Evolutionary conservation across 35 echinoderm and acorn worm species (phyloP), one percentile per base, ranked within the genome.

Genomic region (Chiridota heheva): DNA sequence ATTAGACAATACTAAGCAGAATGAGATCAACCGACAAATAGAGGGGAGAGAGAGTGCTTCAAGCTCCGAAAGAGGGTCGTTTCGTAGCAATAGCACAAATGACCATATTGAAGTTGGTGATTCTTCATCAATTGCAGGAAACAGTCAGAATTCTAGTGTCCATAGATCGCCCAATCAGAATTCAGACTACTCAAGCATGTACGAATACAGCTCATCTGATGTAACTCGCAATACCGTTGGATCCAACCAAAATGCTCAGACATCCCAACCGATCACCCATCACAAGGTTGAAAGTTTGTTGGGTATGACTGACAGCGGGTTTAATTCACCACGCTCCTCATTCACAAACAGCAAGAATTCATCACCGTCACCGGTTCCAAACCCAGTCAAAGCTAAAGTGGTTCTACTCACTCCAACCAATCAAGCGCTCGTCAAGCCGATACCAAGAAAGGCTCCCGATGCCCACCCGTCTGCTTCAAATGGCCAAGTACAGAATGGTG

Each of bases 311-410:
- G 95, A 98, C 81, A 98, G 95, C 48, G 95, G 95, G 24, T 98
- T 98, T 35, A 98, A 98, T 63, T 98, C 95, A 2, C 95, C 95
- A 58, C 72, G 95, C 15, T 91, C 84, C 20, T 98, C 95, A 8
- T 67, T 98, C 29, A 48, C 81, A 0, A 85, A 88, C 16, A 76
- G 88, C 17, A 80, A 83, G 35, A 86, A 86, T 49, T 4, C 22
- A 51, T 43, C 41, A 5, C 33, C 71, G 28, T 48, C 71, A 8
- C 31, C 56, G 28, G 71, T 51, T 51, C 40, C 32, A 42, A 75
- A 51, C 43, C 32, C 71, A 45, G 29, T 28, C 24, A 48, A 75
- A 12, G 43, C 29, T 1, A 32, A 51, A n/a, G 30, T 10, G 26
- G 6, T 6, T 15, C 47, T 51, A 75, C 33, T 36, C 7, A 35